These are phyloP conservation scores for Spisula solida DNA, from an alignment of 2,888 invertebrate species.

Conservation along the genomic window DNA sequence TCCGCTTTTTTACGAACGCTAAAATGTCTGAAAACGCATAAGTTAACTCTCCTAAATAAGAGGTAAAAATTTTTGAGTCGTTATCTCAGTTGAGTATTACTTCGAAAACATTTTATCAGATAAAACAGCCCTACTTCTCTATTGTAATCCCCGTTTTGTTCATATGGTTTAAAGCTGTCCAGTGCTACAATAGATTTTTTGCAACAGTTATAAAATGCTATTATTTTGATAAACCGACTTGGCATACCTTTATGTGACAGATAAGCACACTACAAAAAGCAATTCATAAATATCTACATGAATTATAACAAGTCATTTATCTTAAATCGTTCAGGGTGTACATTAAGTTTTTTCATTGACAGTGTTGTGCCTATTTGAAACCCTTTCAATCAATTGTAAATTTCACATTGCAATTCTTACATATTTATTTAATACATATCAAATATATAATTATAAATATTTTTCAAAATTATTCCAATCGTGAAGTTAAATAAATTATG, in stretches of 20 bases:
- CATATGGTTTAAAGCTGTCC: conserved; percentile 20
- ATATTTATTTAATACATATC: no score
- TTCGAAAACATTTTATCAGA: neutral
- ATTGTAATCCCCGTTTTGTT: conserved; percentile 19
- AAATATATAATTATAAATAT: no score
- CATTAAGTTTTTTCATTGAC: neutral
- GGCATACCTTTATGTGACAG: conserved; percentile 21
- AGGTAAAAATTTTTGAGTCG: neutral
- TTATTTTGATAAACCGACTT: conserved; percentile 47
- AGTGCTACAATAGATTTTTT: conserved; percentile 8
- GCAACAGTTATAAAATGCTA: conserved; percentile 41
- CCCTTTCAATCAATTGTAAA: no score
- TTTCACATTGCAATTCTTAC: no score
- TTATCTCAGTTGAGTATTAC: neutral
- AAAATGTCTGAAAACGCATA: neutral
- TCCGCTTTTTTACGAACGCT: neutral
- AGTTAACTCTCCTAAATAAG: neutral
- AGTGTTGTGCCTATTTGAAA: neutral
- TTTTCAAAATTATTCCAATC: neutral
- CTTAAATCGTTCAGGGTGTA: neutral
- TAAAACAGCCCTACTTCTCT: neutral
- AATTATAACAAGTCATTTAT: conserved; percentile 16
- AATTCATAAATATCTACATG: neutral
- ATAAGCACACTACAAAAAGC: conserved; percentile 12
- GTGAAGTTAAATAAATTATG: neutral